Evolutionary conservation across 2,888 invertebrate species (phyloP).

Genomic region (Oligia latruncula): DNA sequence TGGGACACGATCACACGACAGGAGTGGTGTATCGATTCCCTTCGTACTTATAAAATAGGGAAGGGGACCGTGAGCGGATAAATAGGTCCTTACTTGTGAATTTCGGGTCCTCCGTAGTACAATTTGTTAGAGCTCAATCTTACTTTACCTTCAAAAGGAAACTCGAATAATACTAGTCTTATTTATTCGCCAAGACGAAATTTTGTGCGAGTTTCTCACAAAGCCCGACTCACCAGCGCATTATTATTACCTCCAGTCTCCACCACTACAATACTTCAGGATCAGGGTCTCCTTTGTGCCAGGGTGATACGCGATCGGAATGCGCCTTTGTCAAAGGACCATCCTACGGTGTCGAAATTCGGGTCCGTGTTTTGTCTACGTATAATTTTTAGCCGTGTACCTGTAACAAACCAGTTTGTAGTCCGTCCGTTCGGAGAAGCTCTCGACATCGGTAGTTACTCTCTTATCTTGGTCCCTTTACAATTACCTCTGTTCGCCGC

Average conservation of each 20-base stretch:
- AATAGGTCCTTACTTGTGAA: slow-evolving; percentile 37
- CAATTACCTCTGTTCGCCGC: slow-evolving; percentile 71
- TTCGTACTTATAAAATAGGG: slow-evolving; percentile 58
- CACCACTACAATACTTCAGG: slow-evolving; percentile 65
- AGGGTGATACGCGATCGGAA: slow-evolving; percentile 79
- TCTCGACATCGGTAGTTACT: slow-evolving; percentile 72
- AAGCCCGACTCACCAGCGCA: slow-evolving; percentile 35
- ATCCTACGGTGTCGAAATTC: slow-evolving; percentile 80
- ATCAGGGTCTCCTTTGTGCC: slow-evolving; percentile 69
- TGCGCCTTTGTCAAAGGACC: slow-evolving; percentile 83
- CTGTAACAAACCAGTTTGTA: slow-evolving; percentile 87
- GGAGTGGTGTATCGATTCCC: slow-evolving; percentile 76
- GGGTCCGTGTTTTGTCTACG: slow-evolving; percentile 84
- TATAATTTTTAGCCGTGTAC: slow-evolving; percentile 87
- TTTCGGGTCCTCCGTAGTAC: slow-evolving; percentile 19
- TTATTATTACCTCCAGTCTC: slow-evolving; percentile 57
- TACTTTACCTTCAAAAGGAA: slow-evolving; percentile 18
- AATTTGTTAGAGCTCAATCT: slow-evolving; percentile 14
- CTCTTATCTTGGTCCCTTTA: slow-evolving; percentile 77
- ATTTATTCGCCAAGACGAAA: slow-evolving; percentile 13
- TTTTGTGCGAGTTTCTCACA: slow-evolving; percentile 41
- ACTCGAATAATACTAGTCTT: slow-evolving; percentile 18
- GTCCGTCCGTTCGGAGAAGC: slow-evolving; percentile 80
- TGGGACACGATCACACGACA: slow-evolving; percentile 72
- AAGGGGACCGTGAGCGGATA: slow-evolving; percentile 47